phyloP scores from a whole-genome alignment of 2,888 invertebrate genomes.

The Tenthredo notha region DNA sequence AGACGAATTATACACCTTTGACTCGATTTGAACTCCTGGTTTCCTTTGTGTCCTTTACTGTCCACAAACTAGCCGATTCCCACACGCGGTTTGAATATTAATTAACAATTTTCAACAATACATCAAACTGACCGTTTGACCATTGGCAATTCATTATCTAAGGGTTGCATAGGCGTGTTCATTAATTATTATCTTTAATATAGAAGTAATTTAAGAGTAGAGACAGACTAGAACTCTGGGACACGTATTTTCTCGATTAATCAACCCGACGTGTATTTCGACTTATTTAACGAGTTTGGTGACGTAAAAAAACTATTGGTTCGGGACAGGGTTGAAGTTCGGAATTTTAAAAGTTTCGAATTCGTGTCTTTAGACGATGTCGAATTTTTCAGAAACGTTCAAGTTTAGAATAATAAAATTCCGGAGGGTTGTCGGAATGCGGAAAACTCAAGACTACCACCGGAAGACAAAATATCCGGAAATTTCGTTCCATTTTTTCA shows the following conservation, averaged over 20 bases:
- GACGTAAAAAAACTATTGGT: too few species aligned
- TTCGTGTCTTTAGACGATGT: neutral
- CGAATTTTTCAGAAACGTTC: neutral
- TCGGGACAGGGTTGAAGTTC: neutral
- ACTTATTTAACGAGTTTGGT: too few species aligned
- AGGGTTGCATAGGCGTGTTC: neutral
- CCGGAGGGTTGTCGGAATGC: neutral
- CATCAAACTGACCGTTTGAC: neutral
- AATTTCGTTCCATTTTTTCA: too few species aligned
- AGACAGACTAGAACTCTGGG: neutral
- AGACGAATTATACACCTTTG: neutral
- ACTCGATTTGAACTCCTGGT: neutral
- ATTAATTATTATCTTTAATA: neutral
- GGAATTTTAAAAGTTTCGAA: neutral
- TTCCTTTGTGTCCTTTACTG: neutral
- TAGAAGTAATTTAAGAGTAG: neutral
- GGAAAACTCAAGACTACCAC: too few species aligned
- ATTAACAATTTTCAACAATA: neutral
- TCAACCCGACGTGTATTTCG: neutral
- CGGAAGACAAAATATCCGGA: too few species aligned
- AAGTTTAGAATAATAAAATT: neutral
- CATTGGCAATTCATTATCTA: neutral
- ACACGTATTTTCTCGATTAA: neutral
- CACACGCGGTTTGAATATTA: conserved; percentile 8
- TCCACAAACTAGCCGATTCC: neutral